Percentiles rank a stretch among this genome's conserved stretches.
phyloP scores from a whole-genome alignment of 2,113 vertebrate genomes.

The Mesembrinibis cayennensis region DNA sequence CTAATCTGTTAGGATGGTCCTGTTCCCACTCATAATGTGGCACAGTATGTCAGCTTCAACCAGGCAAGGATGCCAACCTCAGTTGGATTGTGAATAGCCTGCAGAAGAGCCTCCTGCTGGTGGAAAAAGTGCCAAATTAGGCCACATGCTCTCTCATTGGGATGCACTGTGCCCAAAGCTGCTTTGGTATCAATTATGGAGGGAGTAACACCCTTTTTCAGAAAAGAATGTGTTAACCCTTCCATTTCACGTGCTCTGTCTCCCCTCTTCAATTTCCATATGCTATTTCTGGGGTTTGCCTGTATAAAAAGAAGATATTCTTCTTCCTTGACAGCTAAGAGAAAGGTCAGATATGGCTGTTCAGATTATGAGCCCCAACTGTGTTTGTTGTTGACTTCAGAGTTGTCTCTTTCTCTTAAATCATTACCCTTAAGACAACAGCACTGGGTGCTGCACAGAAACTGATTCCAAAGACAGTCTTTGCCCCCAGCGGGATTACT shows the following conservation, averaged over 20 bases:
- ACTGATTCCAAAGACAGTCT: neutral
- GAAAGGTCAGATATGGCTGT: neutral
- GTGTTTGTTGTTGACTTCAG: neutral
- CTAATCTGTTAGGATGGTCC: slow-evolving; percentile 53
- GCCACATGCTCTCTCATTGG: slow-evolving; percentile 56
- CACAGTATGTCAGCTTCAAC: slow-evolving; percentile 47
- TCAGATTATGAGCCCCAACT: neutral
- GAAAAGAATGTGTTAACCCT: neutral
- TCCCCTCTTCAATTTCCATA: neutral
- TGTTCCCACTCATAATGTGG: slow-evolving; percentile 55
- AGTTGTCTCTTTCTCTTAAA: neutral
- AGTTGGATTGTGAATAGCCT: slow-evolving; percentile 44
- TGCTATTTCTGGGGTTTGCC: neutral
- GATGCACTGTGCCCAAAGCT: slow-evolving; percentile 7
- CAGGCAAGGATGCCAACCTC: slow-evolving; percentile 37
- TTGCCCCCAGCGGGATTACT: neutral
- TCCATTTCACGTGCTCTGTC: neutral
- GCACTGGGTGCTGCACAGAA: neutral
- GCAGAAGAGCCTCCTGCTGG: slow-evolving; percentile 53
- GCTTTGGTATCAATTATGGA: neutral
- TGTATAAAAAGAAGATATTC: neutral
- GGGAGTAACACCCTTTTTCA: neutral
- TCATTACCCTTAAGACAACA: neutral
- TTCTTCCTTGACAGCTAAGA: neutral
- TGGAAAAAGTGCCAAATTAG: slow-evolving; percentile 53